Evolutionary conservation across 2,888 invertebrate species (phyloP), one percentile per base, ranked within the genome.

Genomic region (Caenorhabditis sp.): DNA sequence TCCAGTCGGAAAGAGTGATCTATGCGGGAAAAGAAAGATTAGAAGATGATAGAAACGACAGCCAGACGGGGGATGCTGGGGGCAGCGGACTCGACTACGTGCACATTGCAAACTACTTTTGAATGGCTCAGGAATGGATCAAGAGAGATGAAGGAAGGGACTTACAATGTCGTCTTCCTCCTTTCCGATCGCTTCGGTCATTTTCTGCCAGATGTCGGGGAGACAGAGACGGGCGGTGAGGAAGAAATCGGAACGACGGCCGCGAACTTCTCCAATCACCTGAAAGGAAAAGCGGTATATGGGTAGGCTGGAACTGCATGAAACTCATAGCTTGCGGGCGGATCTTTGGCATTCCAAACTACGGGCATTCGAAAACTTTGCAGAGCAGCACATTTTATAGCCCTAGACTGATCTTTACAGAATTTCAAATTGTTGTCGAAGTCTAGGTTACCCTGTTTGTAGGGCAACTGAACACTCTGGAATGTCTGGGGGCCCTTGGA

Each of bases 1-100:
- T 67, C 85, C 85, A 85, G 62, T 85, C 83, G 44, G 74, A 62
- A 11, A 83, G 55, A 8, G 80, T 76, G 58, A 85, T 71, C 85
- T 85, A 61, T 51, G 76, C 20, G 47, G 67, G 28, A 64, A 67
- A 44, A 62, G 35, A 20, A 51, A 28, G 60, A 18, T 51, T 28
- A 11, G 35, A 68, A 51, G 50, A 65, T 20, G 51, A 60, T 44
- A 69, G 69, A 62, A 51, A 65, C 15, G 50, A 3, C 18, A 28
- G 50, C 2, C 28, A 50, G 32, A 32, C 32, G 32, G 32, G n/a
- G n/a, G n/a, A n/a, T n/a, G 9, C 32, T 32, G n/a, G 24, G 64
- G 20, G 47, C 47, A 64, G 20, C 35, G 28, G 55, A 64, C n/a
- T n/a, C n/a, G n/a, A n/a, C 32, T 61, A 67, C 61, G 71, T 70